Conservation (phyloP, 2,888 invertebrate species). For the Ecdyonurus torrentis region DNA sequence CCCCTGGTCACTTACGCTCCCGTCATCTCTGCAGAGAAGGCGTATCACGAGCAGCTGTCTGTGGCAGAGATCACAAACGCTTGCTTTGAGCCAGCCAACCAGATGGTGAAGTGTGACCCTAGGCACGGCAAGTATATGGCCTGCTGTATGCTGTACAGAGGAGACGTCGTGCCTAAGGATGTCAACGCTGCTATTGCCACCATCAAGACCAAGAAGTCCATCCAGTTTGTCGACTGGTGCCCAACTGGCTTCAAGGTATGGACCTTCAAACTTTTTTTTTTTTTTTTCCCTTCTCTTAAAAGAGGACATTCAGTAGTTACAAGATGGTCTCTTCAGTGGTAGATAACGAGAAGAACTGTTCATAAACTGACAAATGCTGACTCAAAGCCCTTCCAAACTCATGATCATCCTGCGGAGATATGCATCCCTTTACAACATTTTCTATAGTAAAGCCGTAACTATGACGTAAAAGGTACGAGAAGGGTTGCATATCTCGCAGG, state of each 20-base stretch:
- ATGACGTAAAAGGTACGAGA: no score
- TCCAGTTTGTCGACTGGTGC: slow-evolving; percentile 25
- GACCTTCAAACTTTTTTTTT: no score
- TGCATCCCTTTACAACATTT: background rate
- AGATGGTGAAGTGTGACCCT: slow-evolving; percentile 26
- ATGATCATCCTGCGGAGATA: background rate
- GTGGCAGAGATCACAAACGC: slow-evolving; percentile 88
- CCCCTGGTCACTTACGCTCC: no score
- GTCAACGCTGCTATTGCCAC: slow-evolving; percentile 37
- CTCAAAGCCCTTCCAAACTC: background rate
- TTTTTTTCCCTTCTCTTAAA: background rate
- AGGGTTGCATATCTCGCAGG: no score
- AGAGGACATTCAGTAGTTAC: background rate
- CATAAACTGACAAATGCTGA: no score
- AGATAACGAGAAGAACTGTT: no score
- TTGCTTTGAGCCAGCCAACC: no score
- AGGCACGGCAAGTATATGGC: slow-evolving; percentile 25
- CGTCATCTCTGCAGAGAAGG: no score
- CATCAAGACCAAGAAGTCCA: slow-evolving; percentile 37
- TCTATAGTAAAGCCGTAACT: no score
- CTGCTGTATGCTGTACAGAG: slow-evolving; percentile 19
- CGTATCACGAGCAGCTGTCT: slow-evolving; percentile 81
- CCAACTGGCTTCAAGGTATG: slow-evolving; percentile 24
- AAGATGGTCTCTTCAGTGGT: no score
- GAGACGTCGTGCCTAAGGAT: slow-evolving; percentile 28